Evolutionary conservation across 2,113 vertebrate genomes (phyloP), one percentile per base, ranked within the genome.

Genomic region (Ploceus nigricollis): DNA sequence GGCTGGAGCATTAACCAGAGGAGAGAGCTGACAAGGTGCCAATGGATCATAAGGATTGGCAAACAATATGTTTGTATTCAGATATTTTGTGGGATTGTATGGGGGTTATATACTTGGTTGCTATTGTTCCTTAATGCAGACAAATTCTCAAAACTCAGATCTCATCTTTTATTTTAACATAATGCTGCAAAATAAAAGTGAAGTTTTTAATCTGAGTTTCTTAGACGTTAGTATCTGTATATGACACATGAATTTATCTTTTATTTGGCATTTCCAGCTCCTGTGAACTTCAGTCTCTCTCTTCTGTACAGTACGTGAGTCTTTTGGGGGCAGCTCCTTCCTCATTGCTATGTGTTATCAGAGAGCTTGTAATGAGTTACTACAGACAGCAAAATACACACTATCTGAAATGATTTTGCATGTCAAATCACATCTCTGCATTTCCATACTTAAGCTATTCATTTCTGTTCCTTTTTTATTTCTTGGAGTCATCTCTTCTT

Each of bases 81-180:
- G 5, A 2, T 57, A 37, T 63, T 81, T 66, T 35, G 21, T 50
- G 60, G 28, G 15, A 40, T 58, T 73, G 1, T 37, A 10, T 45
- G 6, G 10, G 10, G 8, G 3, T 35, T 72, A 8, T 42, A 15
- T 39, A 78, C 12, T 75, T 66, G 1, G 0, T 35, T 54, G 33
- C 30, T 72, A 4, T 27, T 86, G 12, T 44, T 93, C 27, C 9
- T 83, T 87, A 68, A 33, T 82, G 60, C 19, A 81, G 33, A 35
- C 10, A 47, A 40, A 58, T 45, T 37, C 47, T 73, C 45, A 70
- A 87, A 88, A 65, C 19, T 87, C 44, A 28, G 44, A 72, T 83
- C 33, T 80, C 24, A 42, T 61, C 15, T 44, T 79, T 50, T 79
- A 24, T 79, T 93, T 90, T 47, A 69, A 20, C 15, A 35, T 73